Conservation (phyloP, 2,797 vertebrate species). For the Lagorchestes hirsutus region DNA sequence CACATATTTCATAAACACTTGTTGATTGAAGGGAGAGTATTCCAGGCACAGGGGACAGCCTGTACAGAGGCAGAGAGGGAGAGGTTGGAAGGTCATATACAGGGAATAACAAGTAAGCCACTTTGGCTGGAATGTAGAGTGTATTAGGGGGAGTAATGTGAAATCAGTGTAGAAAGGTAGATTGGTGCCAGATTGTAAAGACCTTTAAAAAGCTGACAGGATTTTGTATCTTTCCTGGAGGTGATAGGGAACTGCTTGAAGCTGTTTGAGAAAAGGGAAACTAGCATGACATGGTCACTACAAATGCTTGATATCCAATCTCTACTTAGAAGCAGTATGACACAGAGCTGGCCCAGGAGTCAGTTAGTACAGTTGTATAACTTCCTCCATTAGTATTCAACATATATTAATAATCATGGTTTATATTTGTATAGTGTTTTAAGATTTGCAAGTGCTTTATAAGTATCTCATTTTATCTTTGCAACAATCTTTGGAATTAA, state of each 20-base stretch:
- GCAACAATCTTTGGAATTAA: not conserved
- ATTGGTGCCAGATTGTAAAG: not conserved
- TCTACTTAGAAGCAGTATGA: not conserved
- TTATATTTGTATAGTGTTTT: not conserved
- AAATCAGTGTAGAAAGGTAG: not conserved
- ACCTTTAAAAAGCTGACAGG: not conserved
- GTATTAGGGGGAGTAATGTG: not conserved
- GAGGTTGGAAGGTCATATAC: not conserved
- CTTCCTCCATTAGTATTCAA: not conserved
- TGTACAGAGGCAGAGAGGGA: not conserved
- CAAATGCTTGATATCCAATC: not conserved
- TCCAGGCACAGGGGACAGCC: not conserved
- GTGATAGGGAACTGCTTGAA: not conserved
- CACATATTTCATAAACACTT: not conserved
- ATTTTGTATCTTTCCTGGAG: not conserved
- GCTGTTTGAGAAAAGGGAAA: not conserved
- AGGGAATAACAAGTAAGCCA: not conserved
- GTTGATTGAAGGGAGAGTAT: not conserved
- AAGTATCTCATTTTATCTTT: not conserved
- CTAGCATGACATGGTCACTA: not conserved
- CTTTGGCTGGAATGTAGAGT: not conserved
- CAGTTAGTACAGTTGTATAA: not conserved
- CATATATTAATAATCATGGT: not conserved
- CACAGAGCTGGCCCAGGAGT: not conserved
- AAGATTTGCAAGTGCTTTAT: not conserved